phyloP scores from a whole-genome alignment of 2,888 invertebrate species.

The Noctua comes region DNA sequence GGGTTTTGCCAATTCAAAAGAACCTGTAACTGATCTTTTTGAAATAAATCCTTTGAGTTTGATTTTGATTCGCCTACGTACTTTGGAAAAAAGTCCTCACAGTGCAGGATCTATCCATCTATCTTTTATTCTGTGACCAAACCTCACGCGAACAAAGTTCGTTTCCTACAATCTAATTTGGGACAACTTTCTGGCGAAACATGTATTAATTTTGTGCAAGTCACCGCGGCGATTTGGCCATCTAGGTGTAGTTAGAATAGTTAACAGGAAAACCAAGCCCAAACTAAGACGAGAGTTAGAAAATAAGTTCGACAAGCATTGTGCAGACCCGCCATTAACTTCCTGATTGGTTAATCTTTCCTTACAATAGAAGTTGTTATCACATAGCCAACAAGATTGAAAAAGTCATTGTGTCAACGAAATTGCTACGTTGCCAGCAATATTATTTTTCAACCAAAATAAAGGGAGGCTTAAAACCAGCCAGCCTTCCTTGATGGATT shows the following conservation, averaged over 20 bases:
- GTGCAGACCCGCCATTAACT: background rate
- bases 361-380: background rate
- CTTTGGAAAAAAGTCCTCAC: background rate
- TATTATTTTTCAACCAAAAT: conserved; percentile 19
- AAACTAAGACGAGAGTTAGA: background rate
- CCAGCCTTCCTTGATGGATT: conserved; percentile 42
- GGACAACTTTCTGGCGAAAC: background rate
- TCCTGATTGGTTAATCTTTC: conserved; percentile 11
- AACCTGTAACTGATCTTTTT: background rate
- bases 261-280: conserved; percentile 10
- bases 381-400: background rate
- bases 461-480: conserved; percentile 35
- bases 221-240: background rate
- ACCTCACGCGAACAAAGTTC: background rate
- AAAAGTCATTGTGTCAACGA: background rate
- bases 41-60: background rate
- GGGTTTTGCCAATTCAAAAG: background rate
- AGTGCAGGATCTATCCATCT: background rate
- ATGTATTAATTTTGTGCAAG: background rate
- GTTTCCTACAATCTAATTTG: background rate
- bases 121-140: background rate
- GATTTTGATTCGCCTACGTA: background rate
- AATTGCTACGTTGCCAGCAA: background rate
- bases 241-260: background rate
- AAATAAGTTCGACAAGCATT: conserved; percentile 5